These are phyloP conservation scores for Silvanus unidentatus DNA, from an alignment of 2,888 invertebrate species.

Conservation along the genomic window DNA sequence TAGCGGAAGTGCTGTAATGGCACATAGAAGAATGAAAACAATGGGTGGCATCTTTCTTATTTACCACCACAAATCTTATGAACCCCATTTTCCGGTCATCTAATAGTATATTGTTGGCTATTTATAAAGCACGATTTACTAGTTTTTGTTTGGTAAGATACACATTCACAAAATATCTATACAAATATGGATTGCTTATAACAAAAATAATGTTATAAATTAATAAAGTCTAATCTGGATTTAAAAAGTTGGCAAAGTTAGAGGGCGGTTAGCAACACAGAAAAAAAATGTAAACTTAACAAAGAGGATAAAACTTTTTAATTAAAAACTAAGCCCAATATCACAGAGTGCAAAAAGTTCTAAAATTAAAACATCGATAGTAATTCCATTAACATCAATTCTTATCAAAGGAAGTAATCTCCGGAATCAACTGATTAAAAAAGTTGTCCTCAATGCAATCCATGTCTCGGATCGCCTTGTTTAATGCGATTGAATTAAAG, in stretches of 20 bases:
- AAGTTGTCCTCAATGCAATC: slow-evolving; percentile 41
- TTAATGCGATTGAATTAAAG: slow-evolving; percentile 48
- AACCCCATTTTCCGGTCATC: slow-evolving; percentile 17
- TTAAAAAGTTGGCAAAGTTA: no score
- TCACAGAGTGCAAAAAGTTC: no score
- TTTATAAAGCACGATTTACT: no score
- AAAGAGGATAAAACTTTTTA: slow-evolving; percentile 21
- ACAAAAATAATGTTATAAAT: no score
- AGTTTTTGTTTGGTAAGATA: no score
- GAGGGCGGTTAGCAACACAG: neutral
- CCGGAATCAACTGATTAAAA: slow-evolving; percentile 46
- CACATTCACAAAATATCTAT: no score
- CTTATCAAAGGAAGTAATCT: slow-evolving; percentile 45
- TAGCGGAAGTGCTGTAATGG: slow-evolving; percentile 19
- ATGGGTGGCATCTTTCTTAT: slow-evolving; percentile 16
- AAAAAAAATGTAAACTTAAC: neutral
- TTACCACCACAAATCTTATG: slow-evolving; percentile 16
- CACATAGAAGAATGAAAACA: slow-evolving; percentile 17
- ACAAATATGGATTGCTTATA: no score
- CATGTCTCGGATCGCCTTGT: slow-evolving; percentile 36
- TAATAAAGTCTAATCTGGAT: no score
- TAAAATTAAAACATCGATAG: slow-evolving; percentile 42
- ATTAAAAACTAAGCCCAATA: slow-evolving; percentile 18
- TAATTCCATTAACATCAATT: slow-evolving; percentile 45
- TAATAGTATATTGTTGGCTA: neutral